Evolutionary conservation across 1,140 invertebrate genomes (phyloP).

Genomic region (Drosophila nannoptera): DNA sequence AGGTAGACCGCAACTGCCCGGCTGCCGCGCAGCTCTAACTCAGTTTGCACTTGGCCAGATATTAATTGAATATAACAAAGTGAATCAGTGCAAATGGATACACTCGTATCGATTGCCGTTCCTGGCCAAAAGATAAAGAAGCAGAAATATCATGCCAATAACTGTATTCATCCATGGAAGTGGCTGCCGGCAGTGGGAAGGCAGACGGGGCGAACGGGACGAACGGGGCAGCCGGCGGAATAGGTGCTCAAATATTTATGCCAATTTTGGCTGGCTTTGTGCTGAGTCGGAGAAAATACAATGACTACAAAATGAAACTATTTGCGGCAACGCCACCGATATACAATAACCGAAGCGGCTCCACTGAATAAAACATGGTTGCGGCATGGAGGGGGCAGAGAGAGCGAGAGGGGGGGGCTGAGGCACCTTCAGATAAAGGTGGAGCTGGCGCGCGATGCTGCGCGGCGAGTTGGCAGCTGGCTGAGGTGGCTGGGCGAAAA

Average conservation of each 20-base stretch:
- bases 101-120: slow-evolving; percentile 28
- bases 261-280: slow-evolving; percentile 41
- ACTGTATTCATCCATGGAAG: slow-evolving; percentile 4
- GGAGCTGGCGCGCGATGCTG: too few relatives aligned
- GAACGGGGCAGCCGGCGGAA: slow-evolving; percentile 13
- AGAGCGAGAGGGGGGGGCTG: background rate
- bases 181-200: background rate
- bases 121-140: slow-evolving; percentile 11
- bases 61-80: slow-evolving; percentile 36
- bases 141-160: slow-evolving; percentile 16
- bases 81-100: slow-evolving; percentile 37
- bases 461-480: too few relatives aligned
- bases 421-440: too few relatives aligned
- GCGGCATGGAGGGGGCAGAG: background rate
- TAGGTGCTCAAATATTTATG: slow-evolving; percentile 52
- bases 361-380: slow-evolving; percentile 41
- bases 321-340: slow-evolving; percentile 43
- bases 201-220: background rate
- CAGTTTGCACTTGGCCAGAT: background rate
- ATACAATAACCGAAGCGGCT: slow-evolving; percentile 48
- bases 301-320: slow-evolving; percentile 56
- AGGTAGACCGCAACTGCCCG: too few relatives aligned
- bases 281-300: slow-evolving; percentile 47
- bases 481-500: too few relatives aligned
- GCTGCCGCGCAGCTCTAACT: background rate